Base-by-base conservation (phyloP, 2,797 vertebrate genomes). In the Galagoides demidoff region DNA sequence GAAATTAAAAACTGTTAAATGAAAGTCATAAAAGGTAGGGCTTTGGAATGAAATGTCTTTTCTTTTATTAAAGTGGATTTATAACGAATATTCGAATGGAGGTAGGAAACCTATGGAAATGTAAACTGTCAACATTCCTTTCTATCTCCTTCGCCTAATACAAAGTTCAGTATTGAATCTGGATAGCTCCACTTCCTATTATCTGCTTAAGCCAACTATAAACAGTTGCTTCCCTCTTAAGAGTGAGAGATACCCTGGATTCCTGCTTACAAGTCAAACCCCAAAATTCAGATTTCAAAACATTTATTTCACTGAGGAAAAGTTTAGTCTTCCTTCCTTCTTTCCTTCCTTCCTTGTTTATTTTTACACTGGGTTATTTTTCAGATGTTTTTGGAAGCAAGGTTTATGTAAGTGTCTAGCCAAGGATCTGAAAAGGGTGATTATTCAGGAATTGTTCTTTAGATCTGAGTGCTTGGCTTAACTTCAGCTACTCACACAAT, bases 351-450 rank as follows among this genome's bases (percentile, higher is more conserved):
- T 29, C 3, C 2, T 64, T 31, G 12, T 25, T 92, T 78, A 27
- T 59, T 78, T 82, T 43, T 64, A 91, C n/a, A 49, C 29, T 77
- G 81, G 20, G 6, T 52, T 94, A 87, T 57, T 89, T 88, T 85
- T 39, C 20, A 2, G 19, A 16, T 87, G 70, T 34, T 85, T 84
- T 52, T 70, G 57, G 57, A 94, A 8, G 19, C 31, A 52, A 5
- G 39, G n/a, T 66, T 17, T 39, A 37, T 55, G n/a, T n/a, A 89
- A 55, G 34, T 74, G 2, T 49, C 17, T n/a, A 52, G 19, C 11
- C 20, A 20, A 14, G 34, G 14, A 45, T 87, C 52, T 70, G 22
- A 34, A 39, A 34, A 70, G 8, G 31, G 9, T 59, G 7, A 70
- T 34, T 94, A 66, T 22, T 34, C 49, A 66, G 25, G 39, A 63